Base-by-base conservation (phyloP, 2,113 vertebrate genomes). In the Smithornis capensis region DNA sequence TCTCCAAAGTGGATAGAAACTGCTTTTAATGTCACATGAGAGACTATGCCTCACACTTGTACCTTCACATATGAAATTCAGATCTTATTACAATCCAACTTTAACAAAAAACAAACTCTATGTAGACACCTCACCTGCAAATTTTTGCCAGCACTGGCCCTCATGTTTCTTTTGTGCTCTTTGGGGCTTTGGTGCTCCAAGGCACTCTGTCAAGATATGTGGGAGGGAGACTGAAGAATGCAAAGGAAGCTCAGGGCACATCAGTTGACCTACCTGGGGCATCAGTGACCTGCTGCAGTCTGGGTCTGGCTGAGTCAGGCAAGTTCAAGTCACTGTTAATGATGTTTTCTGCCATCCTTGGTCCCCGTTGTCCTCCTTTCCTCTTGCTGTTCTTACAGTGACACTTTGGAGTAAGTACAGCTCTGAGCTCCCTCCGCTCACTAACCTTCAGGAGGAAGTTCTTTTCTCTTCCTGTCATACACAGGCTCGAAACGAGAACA, bases 401-500 rank as follows among this genome's bases (percentile, higher is more conserved):
- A 35, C 47, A 23, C 23, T 79, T 24, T 45, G 14, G 15, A 28
- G 28, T 11, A 77, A 29, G 9, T 6, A 12, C 0, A 5, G 14
- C 38, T 69, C 24, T 15, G 8, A 69, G 28, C 13, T 69, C 16
- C 31, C 13, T 40, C 31, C 19, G 42, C 33, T 68, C 7, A 49
- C 33, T 17, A 23, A 31, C 7, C 10, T 62, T 62, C 53, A 73
- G 8, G 19, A 77, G 59, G 64, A 82, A 82, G 53, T 89, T 45
- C 16, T 50, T 40, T 40, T 6, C 6, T 45, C 12, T 53, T 83
- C 42, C 19, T 14, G 27, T 33, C 15, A 3, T 17, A 24, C 13
- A 28, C 38, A 63, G n/a, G 6, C 7, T n/a, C 1, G 0, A 21
- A 10, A 9, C 14, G 23, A 56, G 14, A 59, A 64, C 1, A 28